Percentiles rank a stretch among this genome's conserved stretches.
Evolutionary conservation across 2,113 vertebrate species (phyloP).

Genomic region (Onychostoma macrolepis): DNA sequence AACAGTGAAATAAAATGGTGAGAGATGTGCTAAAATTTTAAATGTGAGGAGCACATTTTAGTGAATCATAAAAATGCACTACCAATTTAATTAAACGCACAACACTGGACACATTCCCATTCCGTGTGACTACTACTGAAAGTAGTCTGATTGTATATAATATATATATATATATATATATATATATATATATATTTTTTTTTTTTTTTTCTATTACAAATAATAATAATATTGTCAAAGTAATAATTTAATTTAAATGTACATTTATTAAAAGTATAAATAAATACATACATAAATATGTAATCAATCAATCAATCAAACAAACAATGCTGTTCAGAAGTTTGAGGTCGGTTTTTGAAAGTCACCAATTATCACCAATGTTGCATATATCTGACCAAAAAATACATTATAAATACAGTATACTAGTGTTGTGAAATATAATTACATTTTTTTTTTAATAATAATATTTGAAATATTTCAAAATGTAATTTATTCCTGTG

Average conservation of each 20-base stretch:
- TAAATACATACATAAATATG: too few relatives aligned
- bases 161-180: too few relatives aligned
- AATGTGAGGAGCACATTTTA: not conserved
- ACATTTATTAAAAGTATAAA: too few relatives aligned
- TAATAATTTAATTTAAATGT: not conserved
- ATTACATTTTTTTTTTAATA: too few relatives aligned
- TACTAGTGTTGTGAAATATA: not conserved
- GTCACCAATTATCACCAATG: not conserved
- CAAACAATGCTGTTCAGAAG: not conserved
- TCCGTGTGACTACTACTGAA: not conserved
- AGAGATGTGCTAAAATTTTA: not conserved
- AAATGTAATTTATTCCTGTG: not conserved
- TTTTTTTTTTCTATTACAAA: too few relatives aligned
- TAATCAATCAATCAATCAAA: not conserved
- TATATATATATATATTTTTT: too few relatives aligned
- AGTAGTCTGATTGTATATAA: not conserved
- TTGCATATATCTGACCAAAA: not conserved
- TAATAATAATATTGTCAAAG: not conserved
- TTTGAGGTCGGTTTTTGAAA: not conserved
- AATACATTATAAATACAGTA: not conserved
- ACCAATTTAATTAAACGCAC: not conserved
- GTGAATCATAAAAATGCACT: not conserved
- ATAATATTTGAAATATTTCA: not conserved
- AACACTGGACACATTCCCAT: not conserved
- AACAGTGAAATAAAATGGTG: not conserved